Evolutionary conservation across 2,888 invertebrate genomes (phyloP), one percentile per base, ranked within the genome.

Genomic region (Nematopogon swammerdamellus): DNA sequence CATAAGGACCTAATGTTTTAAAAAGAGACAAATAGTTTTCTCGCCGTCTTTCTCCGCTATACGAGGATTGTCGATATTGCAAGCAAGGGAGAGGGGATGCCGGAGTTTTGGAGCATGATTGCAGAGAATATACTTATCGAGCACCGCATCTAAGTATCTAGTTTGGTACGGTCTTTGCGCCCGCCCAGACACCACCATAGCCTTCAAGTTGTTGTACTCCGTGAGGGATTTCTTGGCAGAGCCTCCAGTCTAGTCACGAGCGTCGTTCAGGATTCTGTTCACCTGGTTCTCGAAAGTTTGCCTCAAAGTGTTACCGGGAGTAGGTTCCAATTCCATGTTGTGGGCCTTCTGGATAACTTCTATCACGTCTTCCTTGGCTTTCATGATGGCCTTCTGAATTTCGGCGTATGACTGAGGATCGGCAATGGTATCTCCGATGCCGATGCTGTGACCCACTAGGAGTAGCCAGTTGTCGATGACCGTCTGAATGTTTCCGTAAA

Each of bases 181-280:
- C n/a, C n/a, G n/a, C n/a, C 99, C 99, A 1, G 99, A 94, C 36
- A 99, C 98, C 69, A 99, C 99, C 99, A 99, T 99, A 82, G 97
- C 95, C 72, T 99, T 99, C 64, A 99, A 85, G 74, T 97, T 99
- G 71, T 99, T 99, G 80, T 97, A 98, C 67, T 99, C 99, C 55
- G 99, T 99, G 45, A 99, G 82, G 30, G 98, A 98, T 76, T 97
- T 97, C 82, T 99, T 99, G 53, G 99, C 99, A 47, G 97, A 97
- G 56, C 96, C 95, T 70, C 99, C 99, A 70, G 99, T 99, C 77
- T 99, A 97, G 83, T 99, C 99, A 87, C 99, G 94, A 86, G 99
- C 99, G 67, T 99, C 98, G 81, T 99, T 99, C 58, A 99, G 80
- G 67, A 99, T 98, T 69, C 97, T 88, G 82, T 98, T 98, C 61